phyloP scores from a whole-genome alignment of 2,113 vertebrate genomes.

The Oreochromis aureus region DNA sequence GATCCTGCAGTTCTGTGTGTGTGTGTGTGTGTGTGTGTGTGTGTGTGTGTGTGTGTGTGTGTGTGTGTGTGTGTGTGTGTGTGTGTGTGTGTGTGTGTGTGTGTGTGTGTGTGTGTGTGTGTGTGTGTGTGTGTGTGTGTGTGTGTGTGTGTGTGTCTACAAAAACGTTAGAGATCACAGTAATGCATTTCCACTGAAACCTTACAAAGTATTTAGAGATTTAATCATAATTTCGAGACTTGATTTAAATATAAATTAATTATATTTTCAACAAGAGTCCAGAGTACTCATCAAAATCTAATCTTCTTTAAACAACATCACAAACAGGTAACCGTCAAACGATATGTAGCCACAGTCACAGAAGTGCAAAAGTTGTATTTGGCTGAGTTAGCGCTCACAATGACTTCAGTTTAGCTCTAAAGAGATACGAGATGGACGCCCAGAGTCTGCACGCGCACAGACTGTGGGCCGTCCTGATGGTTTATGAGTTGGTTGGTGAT shows the following conservation, averaged over 20 bases:
- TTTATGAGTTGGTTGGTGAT: fast-evolving
- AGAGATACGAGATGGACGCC: background rate
- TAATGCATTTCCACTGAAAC: background rate
- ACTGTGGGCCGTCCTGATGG: background rate
- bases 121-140: no score
- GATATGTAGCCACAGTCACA: background rate
- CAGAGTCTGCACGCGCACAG: background rate
- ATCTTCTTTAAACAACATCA: background rate
- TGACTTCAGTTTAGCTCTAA: background rate
- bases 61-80: background rate
- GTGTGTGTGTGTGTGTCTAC: background rate
- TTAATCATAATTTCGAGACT: background rate
- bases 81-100: background rate
- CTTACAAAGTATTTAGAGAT: background rate
- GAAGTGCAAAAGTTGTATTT: background rate
- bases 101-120: no score
- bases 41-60: background rate
- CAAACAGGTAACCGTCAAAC: background rate
- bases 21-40: no score
- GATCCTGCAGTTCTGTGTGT: background rate
- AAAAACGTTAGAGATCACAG: fast-evolving
- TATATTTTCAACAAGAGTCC: background rate
- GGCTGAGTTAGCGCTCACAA: background rate
- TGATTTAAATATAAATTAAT: background rate
- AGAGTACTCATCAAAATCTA: background rate